These are phyloP conservation scores for Probaryconus sp. DNA, from an alignment of 1,140 invertebrate species.

Conservation along the genomic window DNA sequence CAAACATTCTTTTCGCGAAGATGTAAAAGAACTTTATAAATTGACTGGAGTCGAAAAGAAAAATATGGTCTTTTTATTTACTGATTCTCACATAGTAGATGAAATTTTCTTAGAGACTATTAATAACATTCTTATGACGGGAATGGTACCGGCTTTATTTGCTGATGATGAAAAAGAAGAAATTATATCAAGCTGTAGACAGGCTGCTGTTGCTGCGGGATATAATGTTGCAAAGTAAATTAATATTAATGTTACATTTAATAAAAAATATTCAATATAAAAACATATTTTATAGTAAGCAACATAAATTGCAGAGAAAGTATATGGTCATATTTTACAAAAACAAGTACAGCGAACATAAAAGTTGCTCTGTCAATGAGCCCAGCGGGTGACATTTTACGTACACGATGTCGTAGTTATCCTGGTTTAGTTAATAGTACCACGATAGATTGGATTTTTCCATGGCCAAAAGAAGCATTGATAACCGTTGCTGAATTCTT, in stretches of 20 bases:
- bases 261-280: too few species aligned
- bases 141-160: conserved; percentile 90
- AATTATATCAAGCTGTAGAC: conserved; percentile 84
- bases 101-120: conserved; percentile 92
- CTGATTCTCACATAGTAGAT: conserved; percentile 86
- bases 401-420: conserved; percentile 92
- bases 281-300: conserved; percentile 10
- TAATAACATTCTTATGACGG: conserved; percentile 93
- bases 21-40: conserved; percentile 89
- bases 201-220: conserved; percentile 83
- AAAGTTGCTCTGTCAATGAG: conserved; percentile 95
- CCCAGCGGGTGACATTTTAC: conserved; percentile 88
- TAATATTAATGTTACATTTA: too few species aligned
- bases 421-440: conserved; percentile 95
- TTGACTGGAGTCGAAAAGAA: conserved; percentile 86
- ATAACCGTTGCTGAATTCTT: conserved; percentile 90
- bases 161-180: conserved; percentile 91
- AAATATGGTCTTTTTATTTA: conserved; percentile 90
- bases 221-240: conserved; percentile 84
- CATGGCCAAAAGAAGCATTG: conserved; percentile 94
- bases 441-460: conserved; percentile 95
- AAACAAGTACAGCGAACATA: conserved; percentile 87
- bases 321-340: conserved; percentile 91
- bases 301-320: conserved; percentile 79
- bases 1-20: conserved; percentile 89